Percentiles rank a stretch among this genome's conserved stretches.
Conservation (phyloP, 2,888 invertebrate genomes). For the Argyresthia albistria region DNA sequence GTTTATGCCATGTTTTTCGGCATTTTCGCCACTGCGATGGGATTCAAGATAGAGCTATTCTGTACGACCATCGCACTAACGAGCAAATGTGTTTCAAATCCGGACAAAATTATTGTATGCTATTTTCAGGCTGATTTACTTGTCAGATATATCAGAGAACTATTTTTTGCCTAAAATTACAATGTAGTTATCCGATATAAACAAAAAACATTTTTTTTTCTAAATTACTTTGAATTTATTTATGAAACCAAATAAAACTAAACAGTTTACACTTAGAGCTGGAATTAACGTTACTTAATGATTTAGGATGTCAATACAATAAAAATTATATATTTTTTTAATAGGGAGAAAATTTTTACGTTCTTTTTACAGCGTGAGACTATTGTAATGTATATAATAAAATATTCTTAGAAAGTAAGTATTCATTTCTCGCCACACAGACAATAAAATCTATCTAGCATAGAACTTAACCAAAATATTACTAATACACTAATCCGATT, state of each 20-base stretch:
- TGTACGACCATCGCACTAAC: neutral
- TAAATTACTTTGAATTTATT: neutral
- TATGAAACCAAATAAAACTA: neutral
- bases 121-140: neutral
- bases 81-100: neutral
- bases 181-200: neutral
- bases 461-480: neutral
- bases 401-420: neutral
- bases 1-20: no score
- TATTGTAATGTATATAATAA: no score
- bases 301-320: neutral
- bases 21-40: no score
- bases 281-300: neutral
- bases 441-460: neutral
- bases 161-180: neutral
- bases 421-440: neutral
- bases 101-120: neutral
- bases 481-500: constrained; percentile 1
- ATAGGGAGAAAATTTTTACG: neutral
- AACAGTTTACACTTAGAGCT: neutral
- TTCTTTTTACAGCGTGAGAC: neutral
- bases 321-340: neutral
- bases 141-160: neutral
- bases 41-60: no score
- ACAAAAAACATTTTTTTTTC: neutral